Evolutionary conservation across 2,888 invertebrate genomes (phyloP).

Genomic region (Stenichneumon culpator): DNA sequence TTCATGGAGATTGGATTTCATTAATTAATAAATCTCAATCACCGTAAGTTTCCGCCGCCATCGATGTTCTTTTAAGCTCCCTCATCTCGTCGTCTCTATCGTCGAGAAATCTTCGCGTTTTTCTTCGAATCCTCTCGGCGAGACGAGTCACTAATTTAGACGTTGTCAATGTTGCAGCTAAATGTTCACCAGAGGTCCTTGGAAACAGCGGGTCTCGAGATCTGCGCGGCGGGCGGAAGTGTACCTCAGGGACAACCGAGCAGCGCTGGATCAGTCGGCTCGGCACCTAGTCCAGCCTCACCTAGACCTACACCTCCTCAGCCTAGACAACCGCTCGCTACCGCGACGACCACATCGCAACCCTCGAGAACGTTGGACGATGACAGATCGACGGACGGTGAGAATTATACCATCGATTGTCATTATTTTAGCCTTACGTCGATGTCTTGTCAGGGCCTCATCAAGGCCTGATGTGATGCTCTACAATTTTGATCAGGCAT

Average conservation of each 20-base stretch:
- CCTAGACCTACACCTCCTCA: conserved; percentile 83
- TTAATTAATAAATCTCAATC: too few relatives aligned
- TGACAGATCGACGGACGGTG: conserved; percentile 84
- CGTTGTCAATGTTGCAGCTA: conserved; percentile 76
- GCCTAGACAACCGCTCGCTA: conserved; percentile 78
- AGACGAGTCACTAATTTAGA: conserved; percentile 10
- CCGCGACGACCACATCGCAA: conserved; percentile 80
- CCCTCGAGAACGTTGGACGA: conserved; percentile 83
- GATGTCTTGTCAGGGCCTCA: too few relatives aligned
- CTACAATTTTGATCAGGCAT: too few relatives aligned
- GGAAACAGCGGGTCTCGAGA: conserved; percentile 82
- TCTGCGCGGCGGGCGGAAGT: conserved; percentile 81
- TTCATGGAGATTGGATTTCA: background rate
- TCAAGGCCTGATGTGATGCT: too few relatives aligned
- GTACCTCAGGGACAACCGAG: conserved; percentile 84
- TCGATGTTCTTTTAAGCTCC: background rate
- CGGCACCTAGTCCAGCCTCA: conserved; percentile 84
- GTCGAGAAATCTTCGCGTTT: background rate
- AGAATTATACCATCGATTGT: conserved; percentile 55
- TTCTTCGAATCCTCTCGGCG: background rate
- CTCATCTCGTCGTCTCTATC: background rate
- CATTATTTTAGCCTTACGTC: background rate
- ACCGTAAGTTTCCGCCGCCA: too few relatives aligned
- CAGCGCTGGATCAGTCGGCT: conserved; percentile 84
- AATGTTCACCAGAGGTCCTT: conserved; percentile 84